Conservation (phyloP, 2,113 vertebrate species). For the Brienomyrus longianalis region DNA sequence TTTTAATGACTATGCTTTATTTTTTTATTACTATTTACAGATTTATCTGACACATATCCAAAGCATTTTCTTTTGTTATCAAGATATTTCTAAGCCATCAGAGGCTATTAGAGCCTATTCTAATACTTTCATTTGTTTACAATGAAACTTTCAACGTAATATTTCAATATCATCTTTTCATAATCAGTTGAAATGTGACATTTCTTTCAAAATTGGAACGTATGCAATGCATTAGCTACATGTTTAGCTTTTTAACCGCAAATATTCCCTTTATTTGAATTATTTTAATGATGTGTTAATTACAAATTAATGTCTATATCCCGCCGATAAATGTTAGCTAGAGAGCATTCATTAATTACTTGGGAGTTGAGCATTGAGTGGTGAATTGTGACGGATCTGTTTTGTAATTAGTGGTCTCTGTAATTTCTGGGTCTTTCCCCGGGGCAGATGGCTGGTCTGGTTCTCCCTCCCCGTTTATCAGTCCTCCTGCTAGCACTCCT, state of each 20-base stretch:
- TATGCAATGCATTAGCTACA: neutral
- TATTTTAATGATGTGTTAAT: neutral
- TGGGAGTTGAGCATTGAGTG: neutral
- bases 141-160: neutral
- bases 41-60: neutral
- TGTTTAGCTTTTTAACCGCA: neutral
- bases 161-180: neutral
- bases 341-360: neutral
- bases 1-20: neutral
- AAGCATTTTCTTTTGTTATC: neutral
- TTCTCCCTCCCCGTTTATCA: conserved; percentile 19
- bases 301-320: neutral
- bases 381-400: neutral
- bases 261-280: neutral
- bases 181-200: neutral
- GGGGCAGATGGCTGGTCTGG: conserved; percentile 45
- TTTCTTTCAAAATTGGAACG: neutral
- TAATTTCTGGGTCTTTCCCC: neutral
- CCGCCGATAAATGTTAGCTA: neutral
- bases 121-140: neutral
- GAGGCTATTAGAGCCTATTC: neutral
- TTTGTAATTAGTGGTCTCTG: neutral
- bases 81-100: neutral
- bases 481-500: conserved; percentile 47
- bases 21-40: neutral